Conservation (phyloP, 2,888 invertebrate genomes). For the Venustoraphidia nigricollis region DNA sequence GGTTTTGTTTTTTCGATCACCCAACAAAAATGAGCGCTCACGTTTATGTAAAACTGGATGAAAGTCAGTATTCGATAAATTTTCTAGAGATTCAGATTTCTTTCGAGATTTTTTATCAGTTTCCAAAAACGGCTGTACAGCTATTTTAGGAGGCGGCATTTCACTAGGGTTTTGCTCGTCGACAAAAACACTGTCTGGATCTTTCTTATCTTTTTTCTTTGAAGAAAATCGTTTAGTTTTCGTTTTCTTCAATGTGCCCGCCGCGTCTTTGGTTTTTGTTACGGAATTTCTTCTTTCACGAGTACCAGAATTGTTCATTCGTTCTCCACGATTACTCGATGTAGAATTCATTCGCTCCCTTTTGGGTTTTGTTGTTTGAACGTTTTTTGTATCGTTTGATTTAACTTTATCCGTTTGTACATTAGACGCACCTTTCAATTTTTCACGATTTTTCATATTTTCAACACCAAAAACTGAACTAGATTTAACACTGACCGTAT, state of each 20-base stretch:
- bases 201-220: background rate
- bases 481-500: too few species aligned
- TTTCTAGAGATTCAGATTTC: background rate
- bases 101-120: background rate
- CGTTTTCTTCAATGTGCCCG: background rate
- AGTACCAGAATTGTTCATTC: background rate
- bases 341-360: background rate
- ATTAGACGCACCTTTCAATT: too few species aligned
- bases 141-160: background rate
- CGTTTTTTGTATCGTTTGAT: background rate
- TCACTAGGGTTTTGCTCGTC: too few species aligned
- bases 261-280: background rate
- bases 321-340: background rate
- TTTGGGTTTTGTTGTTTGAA: background rate
- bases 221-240: background rate
- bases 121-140: background rate
- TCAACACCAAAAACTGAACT: too few species aligned
- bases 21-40: background rate
- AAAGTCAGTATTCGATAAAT: background rate
- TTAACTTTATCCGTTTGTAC: background rate
- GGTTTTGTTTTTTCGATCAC: slow-evolving; percentile 10
- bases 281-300: background rate
- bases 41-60: background rate
- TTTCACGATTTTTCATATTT: too few species aligned
- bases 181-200: too few species aligned